phyloP scores from a whole-genome alignment of 1,140 invertebrate genomes.

The Camponotus vicinus region DNA sequence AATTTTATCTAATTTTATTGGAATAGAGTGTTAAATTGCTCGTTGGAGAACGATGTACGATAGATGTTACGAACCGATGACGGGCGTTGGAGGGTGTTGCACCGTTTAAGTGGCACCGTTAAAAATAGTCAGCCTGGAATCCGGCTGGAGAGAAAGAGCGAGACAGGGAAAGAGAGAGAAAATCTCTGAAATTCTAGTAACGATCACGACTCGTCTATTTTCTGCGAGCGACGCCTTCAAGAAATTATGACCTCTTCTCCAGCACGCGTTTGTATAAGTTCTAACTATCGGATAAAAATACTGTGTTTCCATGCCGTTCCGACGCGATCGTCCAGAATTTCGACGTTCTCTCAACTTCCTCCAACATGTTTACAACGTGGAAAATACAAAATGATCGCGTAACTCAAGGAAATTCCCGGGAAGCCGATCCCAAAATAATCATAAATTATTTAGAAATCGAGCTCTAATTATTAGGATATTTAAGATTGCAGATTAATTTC shows the following conservation, averaged over 20 bases:
- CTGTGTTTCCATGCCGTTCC: slow-evolving; percentile 18
- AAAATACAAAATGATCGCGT: background rate
- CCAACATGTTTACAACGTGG: background rate
- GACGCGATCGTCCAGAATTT: slow-evolving; percentile 21
- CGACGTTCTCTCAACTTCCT: background rate
- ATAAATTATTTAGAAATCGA: too few species aligned
- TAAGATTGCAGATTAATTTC: too few species aligned
- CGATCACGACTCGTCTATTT: slow-evolving; percentile 59
- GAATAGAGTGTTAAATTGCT: slow-evolving; percentile 25
- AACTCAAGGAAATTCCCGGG: background rate
- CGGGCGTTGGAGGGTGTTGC: background rate
- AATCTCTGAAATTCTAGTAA: slow-evolving; percentile 56
- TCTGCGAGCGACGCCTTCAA: slow-evolving; percentile 47
- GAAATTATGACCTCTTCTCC: slow-evolving; percentile 46
- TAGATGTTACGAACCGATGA: slow-evolving; percentile 22
- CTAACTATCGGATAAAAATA: slow-evolving; percentile 54
- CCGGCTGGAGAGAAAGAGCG: slow-evolving; percentile 17
- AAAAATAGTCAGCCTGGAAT: slow-evolving; percentile 62
- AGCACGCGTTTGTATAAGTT: background rate
- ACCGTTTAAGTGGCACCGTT: slow-evolving; percentile 35
- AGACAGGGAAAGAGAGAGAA: background rate
- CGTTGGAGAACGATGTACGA: background rate
- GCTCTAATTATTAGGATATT: too few species aligned
- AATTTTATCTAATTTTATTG: background rate
- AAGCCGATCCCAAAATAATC: background rate